These are phyloP conservation scores for Philhelius pedissequus DNA, from an alignment of 2,888 invertebrate genomes.

Conservation along the genomic window DNA sequence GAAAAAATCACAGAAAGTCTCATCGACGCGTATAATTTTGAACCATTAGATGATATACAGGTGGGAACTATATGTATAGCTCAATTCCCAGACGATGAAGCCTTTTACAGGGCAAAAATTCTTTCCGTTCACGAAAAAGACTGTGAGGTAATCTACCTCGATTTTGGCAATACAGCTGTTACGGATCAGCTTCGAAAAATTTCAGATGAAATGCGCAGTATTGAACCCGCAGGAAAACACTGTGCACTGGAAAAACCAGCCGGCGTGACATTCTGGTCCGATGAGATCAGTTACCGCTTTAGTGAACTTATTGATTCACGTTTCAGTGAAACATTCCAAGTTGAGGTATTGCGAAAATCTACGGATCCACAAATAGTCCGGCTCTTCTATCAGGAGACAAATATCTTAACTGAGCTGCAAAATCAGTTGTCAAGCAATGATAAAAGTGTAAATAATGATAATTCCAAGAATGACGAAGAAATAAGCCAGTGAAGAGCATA, in stretches of 20 bases:
- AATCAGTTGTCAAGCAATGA: conserved; percentile 58
- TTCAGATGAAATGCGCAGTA: conserved; percentile 81
- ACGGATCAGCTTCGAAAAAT: conserved; percentile 82
- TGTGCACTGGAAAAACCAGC: conserved; percentile 81
- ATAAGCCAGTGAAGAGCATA: conserved; percentile 28
- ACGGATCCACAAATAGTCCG: conserved; percentile 72
- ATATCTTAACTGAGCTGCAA: conserved; percentile 73
- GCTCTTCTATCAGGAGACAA: conserved; percentile 76
- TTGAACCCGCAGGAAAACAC: conserved; percentile 82
- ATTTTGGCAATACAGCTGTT: conserved; percentile 84
- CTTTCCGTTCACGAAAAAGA: conserved; percentile 87
- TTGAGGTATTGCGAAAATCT: conserved; percentile 68
- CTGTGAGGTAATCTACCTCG: conserved; percentile 87
- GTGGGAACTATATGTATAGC: conserved; percentile 85
- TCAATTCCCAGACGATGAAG: conserved; percentile 88
- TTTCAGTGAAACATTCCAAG: conserved; percentile 79
- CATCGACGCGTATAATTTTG: conserved; percentile 73
- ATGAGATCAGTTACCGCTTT: conserved; percentile 83
- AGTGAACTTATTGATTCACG: conserved; percentile 84
- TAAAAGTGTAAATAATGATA: conserved; percentile 25
- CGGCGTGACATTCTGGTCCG: conserved; percentile 81
- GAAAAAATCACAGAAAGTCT: conserved; percentile 75
- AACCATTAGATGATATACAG: conserved; percentile 69
- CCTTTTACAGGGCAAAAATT: conserved; percentile 94
- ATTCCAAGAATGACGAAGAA: conserved; percentile 26